These are phyloP conservation scores for Agriopis marginaria DNA, from an alignment of 2,888 invertebrate species.

Conservation along the genomic window DNA sequence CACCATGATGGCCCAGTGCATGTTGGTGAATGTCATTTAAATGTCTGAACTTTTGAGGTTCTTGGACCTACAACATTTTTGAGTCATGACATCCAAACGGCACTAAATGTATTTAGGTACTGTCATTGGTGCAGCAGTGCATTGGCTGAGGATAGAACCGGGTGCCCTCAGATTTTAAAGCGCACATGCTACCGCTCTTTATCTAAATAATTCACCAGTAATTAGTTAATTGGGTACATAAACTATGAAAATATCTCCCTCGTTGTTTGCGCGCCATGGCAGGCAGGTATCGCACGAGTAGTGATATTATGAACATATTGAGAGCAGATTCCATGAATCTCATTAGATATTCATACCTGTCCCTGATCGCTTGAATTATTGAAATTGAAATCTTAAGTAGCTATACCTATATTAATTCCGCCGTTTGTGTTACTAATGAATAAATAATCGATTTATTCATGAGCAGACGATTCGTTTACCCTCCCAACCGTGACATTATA, in stretches of 20 bases:
- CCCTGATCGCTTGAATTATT: constrained; percentile 19
- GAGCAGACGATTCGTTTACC: constrained; percentile 33
- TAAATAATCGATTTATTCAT: constrained; percentile 30
- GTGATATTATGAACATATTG: constrained; percentile 15
- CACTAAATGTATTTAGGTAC: too few relatives aligned
- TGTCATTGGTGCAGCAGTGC: too few relatives aligned
- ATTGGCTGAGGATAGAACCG: too few relatives aligned
- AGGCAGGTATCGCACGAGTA: not conserved
- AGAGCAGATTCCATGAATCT: constrained; percentile 23
- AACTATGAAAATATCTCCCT: not conserved
- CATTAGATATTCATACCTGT: constrained; percentile 27
- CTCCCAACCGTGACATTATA: constrained; percentile 19
- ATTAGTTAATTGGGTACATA: not conserved
- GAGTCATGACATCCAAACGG: too few relatives aligned
- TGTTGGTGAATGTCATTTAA: too few relatives aligned
- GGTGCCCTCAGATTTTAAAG: too few relatives aligned
- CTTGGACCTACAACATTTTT: too few relatives aligned
- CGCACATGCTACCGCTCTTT: not conserved
- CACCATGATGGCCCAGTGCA: too few relatives aligned
- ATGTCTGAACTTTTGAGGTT: too few relatives aligned
- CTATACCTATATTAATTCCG: constrained; percentile 19
- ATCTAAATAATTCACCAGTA: not conserved
- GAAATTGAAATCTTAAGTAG: constrained; percentile 28
- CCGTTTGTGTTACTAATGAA: constrained; percentile 26
- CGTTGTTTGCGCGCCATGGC: not conserved